phyloP scores from a whole-genome alignment of 2,888 invertebrate genomes.

The Cantharis nigra region DNA sequence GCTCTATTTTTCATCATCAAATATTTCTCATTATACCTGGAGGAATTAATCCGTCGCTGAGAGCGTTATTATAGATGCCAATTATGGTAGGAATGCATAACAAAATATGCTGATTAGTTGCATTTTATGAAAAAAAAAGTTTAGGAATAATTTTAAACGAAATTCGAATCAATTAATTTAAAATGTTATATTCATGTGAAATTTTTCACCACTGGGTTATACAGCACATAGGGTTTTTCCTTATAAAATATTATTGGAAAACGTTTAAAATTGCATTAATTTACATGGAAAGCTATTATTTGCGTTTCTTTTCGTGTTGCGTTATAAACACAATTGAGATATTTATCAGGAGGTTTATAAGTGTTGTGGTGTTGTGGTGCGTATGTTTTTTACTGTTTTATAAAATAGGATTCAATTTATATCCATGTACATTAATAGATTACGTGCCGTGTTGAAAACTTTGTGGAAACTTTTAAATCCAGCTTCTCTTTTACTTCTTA shows the following conservation, averaged over 20 bases:
- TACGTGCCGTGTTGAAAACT: constrained; percentile 34
- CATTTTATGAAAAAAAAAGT: too few species aligned
- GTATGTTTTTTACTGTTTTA: neutral
- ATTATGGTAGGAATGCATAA: neutral
- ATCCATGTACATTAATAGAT: constrained; percentile 40
- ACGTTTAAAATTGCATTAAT: constrained; percentile 30
- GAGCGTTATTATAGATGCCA: neutral
- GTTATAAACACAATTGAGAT: constrained; percentile 20
- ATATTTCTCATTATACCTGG: neutral
- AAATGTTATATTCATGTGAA: neutral
- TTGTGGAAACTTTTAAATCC: constrained; percentile 38
- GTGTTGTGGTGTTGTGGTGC: neutral
- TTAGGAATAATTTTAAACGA: neutral
- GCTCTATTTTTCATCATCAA: neutral
- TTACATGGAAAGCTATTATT: constrained; percentile 19
- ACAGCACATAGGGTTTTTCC: neutral
- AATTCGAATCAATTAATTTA: neutral
- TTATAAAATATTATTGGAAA: constrained; percentile 19
- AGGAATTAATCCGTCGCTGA: neutral
- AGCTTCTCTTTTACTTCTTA: constrained; percentile 39
- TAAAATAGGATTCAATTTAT: constrained; percentile 12
- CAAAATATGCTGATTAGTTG: too few species aligned
- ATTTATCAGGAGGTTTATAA: constrained; percentile 5
- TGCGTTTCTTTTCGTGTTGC: constrained; percentile 15
- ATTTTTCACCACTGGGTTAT: neutral